Base-by-base conservation (phyloP, 2,113 vertebrate species). In the Austrofundulus limnaeus region DNA sequence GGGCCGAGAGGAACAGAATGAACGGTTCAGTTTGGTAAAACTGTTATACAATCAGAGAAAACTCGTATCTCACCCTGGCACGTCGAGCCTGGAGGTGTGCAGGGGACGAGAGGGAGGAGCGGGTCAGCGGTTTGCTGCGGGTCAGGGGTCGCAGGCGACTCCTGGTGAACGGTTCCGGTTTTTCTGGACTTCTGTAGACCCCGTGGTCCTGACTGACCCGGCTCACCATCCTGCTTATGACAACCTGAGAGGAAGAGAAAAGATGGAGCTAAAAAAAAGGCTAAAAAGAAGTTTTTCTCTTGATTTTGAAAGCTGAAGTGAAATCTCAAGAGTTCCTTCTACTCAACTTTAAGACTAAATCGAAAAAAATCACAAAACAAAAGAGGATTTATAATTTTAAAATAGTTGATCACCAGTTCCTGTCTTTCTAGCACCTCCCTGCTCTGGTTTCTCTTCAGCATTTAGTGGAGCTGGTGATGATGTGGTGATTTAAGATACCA, bases 51-150 rank as follows among this genome's bases (percentile, higher is more conserved):
- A 28, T 28, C 25, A 34, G 1, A 34, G 9, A 34, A 34, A 5
- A 34, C 31, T 2, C 31, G 6, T 31, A 1, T 8, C 92, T 93
- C 82, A 94, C 93, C 81, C 92, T 73, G n/a, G 77, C 71, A 55
- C 85, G 66, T 55, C 90, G 92, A 37, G 85, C 87, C 17, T 62
- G 77, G 38, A 85, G 66, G 23, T 85, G 85, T 3, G 55, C 23
- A 0, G 81, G 72, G 31, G 89, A 88, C 0, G 81, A 87, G 45
- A 88, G 90, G 72, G 86, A 81, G 0, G 83, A 82, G 78, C 74
- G 87, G 62, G 83, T 85, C 77, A 91, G 78, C n/a, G 89, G 89
- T 38, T 78, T 75, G 78, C 86, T 88, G 61, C 85, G 89, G 62
- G 85, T 86, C 83, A 90, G 54, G 70, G 89, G 72, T 55, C 77